Evolutionary conservation across 2,888 invertebrate species (phyloP).

Genomic region (Sepioteuthis lessoniana): DNA sequence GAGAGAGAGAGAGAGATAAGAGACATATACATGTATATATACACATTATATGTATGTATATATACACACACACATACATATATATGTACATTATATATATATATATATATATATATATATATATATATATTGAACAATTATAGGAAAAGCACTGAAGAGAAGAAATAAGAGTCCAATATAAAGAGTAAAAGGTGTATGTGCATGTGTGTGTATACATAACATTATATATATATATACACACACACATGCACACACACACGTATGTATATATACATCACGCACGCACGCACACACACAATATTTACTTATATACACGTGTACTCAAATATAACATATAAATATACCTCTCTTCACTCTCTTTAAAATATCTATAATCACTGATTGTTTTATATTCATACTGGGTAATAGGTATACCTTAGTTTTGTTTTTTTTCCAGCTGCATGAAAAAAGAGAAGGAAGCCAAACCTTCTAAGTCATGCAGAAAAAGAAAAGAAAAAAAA

Average conservation of each 20-base stretch:
- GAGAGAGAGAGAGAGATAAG: too few relatives aligned
- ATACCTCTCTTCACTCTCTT: neutral
- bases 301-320: neutral
- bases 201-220: too few relatives aligned
- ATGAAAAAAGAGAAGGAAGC: neutral
- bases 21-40: neutral
- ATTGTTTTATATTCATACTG: neutral
- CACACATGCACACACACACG: neutral
- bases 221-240: neutral
- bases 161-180: too few relatives aligned
- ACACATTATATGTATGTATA: neutral
- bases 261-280: neutral
- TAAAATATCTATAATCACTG: neutral
- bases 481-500: too few relatives aligned
- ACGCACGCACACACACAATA: neutral
- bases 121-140: too few relatives aligned
- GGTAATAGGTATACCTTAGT: neutral
- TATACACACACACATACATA: neutral
- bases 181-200: too few relatives aligned
- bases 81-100: neutral
- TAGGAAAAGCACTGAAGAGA: too few relatives aligned
- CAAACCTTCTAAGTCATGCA: neutral
- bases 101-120: neutral
- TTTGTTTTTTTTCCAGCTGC: neutral
- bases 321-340: neutral